These are phyloP conservation scores for Brachionus rubens DNA, from an alignment of 1,140 invertebrate species.

Conservation along the genomic window DNA sequence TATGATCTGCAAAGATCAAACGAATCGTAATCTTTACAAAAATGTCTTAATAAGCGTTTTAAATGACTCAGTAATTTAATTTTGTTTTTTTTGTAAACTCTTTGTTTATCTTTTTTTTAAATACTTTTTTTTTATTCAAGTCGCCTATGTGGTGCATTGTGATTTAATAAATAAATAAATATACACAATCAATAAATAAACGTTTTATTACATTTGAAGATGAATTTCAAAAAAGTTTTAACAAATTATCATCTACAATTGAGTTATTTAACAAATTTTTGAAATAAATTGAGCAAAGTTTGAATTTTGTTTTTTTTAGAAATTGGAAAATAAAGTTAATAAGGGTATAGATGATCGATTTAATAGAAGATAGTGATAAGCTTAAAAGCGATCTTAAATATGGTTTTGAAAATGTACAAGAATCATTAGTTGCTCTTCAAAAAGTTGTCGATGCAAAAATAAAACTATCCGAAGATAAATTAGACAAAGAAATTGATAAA, in stretches of 20 bases:
- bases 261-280: constrained; percentile 5
- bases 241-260: constrained; percentile 39
- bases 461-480: constrained; percentile 10
- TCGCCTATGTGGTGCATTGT: too few relatives aligned
- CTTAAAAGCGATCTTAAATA: constrained; percentile 20
- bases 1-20: too few relatives aligned
- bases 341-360: constrained; percentile 38
- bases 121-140: too few relatives aligned
- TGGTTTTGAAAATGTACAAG: constrained; percentile 46
- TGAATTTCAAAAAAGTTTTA: constrained; percentile 25
- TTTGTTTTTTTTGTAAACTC: too few relatives aligned
- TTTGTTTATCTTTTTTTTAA: too few relatives aligned
- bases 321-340: constrained; percentile 31
- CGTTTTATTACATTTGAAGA: constrained; percentile 40
- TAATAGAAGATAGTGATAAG: constrained; percentile 12
- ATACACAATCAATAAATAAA: constrained; percentile 42
- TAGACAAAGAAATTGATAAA: constrained; percentile 41
- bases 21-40: too few relatives aligned
- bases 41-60: too few relatives aligned
- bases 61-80: too few relatives aligned
- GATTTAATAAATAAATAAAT: constrained; percentile 31
- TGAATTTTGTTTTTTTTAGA: neutral
- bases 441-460: constrained; percentile 32
- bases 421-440: constrained; percentile 36
- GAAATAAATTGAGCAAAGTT: neutral